phyloP scores from a whole-genome alignment of 2,888 invertebrate genomes.

The Philereme transversata region DNA sequence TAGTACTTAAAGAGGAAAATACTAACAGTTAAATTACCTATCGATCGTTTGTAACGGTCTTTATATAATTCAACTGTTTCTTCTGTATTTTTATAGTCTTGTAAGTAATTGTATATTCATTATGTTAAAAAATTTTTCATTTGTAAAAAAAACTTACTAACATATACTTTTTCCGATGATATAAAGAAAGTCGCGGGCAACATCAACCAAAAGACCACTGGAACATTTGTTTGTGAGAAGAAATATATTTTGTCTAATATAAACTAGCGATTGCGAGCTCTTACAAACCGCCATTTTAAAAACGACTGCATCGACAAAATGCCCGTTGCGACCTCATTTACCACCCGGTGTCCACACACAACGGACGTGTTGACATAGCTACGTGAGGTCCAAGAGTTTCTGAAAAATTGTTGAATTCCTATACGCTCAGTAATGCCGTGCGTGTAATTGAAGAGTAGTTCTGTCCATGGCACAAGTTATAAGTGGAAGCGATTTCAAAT shows the following conservation, averaged over 20 bases:
- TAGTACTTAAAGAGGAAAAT: not conserved
- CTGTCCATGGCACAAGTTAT: constrained; percentile 5
- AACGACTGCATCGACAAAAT: constrained; percentile 21
- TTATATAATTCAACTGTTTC: no score
- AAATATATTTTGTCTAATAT: not conserved
- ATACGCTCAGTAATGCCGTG: constrained; percentile 23
- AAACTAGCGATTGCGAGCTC: not conserved
- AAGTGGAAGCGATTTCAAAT: constrained; percentile 9
- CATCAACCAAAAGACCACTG: no score
- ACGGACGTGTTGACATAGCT: constrained; percentile 30
- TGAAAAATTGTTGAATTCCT: constrained; percentile 30
- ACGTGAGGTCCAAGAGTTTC: constrained; percentile 21
- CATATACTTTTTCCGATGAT: no score
- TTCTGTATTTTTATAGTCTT: no score
- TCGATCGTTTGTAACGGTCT: no score
- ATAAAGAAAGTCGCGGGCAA: no score
- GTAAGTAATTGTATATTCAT: no score
- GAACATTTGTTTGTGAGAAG: no score
- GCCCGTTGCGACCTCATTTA: constrained; percentile 25
- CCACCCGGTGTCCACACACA: constrained; percentile 16
- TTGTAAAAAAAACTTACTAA: no score
- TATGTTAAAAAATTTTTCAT: no score
- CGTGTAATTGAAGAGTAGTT: constrained; percentile 27
- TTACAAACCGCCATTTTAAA: constrained; percentile 15
- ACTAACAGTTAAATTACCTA: no score